phyloP scores from a whole-genome alignment of 2,888 invertebrate genomes.

The Macrophya alboannulata region DNA sequence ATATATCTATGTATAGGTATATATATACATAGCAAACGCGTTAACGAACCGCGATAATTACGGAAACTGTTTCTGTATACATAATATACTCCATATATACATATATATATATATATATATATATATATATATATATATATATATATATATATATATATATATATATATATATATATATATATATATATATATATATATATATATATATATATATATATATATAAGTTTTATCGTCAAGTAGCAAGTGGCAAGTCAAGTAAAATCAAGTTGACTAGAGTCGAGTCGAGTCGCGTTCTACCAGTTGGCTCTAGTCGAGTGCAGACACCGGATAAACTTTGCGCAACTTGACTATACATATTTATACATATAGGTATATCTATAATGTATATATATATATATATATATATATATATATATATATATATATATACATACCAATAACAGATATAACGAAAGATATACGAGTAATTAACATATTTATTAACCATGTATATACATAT shows the following conservation, averaged over 20 bases:
- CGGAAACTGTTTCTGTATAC: background rate
- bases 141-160: background rate
- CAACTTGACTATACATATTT: background rate
- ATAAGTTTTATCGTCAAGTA: no score
- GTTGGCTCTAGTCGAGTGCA: no score
- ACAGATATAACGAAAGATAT: background rate
- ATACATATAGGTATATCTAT: background rate
- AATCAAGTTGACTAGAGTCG: no score
- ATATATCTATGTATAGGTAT: background rate
- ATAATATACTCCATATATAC: no score
- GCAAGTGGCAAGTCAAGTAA: no score
- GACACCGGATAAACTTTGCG: background rate
- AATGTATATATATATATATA: background rate
- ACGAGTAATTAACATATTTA: slow-evolving; percentile 38
- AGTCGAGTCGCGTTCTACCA: no score
- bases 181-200: background rate
- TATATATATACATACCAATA: background rate
- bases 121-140: background rate
- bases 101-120: background rate
- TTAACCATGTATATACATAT: slow-evolving; percentile 28
- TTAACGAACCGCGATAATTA: slow-evolving; percentile 29
- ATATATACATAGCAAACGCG: background rate
- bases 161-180: background rate
- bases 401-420: background rate
- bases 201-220: no score